Base-by-base conservation (phyloP, 2,797 vertebrate species). In the Myotis planiceps region DNA sequence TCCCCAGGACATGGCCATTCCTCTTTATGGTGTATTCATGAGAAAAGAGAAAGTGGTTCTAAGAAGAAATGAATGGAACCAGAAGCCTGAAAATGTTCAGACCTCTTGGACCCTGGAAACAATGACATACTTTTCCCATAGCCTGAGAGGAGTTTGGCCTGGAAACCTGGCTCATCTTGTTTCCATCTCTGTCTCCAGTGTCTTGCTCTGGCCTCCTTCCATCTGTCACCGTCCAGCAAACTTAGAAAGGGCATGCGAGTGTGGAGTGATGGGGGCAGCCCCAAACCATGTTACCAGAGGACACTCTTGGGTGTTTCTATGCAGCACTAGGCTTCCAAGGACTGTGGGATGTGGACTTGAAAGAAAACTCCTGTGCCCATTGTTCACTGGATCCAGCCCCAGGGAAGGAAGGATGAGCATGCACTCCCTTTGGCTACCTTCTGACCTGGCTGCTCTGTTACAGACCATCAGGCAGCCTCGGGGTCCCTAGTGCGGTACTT, bases 401-500 rank as follows among this genome's bases (percentile, higher is more conserved):
- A 12, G n/a, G 37, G 1, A 25, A 55, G 27, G 13, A n/a, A 47
- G 19, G 12, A 1, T 23, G 60, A 14, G n/a, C 16, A 42, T 16
- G 1, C n/a, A n/a, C 29, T 15, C 29, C n/a, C 25, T 49, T 42
- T 8, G 72, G 51, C 12, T 15, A 27, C 58, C 27, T 78, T 79
- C n/a, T 47, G 81, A 32, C 58, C 16, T 29, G 23, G 69, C 25
- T 63, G 2, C 45, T 25, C 37, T 39, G 27, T 29, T 60, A 5
- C 53, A n/a, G 68, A 68, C 58, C 82, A 45, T 93, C 86, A 66
- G 27, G 10, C 14, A 82, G 90, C 86, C 89, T 90, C 42, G 1
- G 47, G 1, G 47, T n/a, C 75, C 83, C 92, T 34, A 3, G 39
- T 97, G 98, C 95, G 75, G 85, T 98, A 97, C 60, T 97, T 89